Percentiles rank a stretch among this genome's conserved stretches.
phyloP scores from a whole-genome alignment of 2,888 invertebrate species.

The Heliconius charithonia region DNA sequence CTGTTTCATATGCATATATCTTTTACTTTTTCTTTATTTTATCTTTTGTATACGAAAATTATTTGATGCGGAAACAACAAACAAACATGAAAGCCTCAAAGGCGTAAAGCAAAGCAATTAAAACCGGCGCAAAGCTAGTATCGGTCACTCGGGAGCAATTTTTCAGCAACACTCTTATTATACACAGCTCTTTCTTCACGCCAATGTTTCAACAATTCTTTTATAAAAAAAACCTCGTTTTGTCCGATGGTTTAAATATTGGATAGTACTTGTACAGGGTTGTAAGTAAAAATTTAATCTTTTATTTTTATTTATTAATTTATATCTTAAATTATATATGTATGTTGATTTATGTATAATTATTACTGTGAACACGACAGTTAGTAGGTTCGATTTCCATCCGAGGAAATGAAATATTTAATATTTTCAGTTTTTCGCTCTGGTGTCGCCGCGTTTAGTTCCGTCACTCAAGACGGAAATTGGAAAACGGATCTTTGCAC shows the following conservation, averaged over 20 bases:
- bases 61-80: slow-evolving; percentile 18
- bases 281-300: too few relatives aligned
- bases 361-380: too few relatives aligned
- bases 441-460: too few relatives aligned
- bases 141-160: slow-evolving; percentile 56
- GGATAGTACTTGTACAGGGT: too few relatives aligned
- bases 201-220: slow-evolving; percentile 25
- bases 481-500: too few relatives aligned
- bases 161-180: slow-evolving; percentile 62
- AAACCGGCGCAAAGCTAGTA: slow-evolving; percentile 50
- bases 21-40: background rate
- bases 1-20: background rate
- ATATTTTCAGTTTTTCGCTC: too few relatives aligned
- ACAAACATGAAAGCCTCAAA: slow-evolving; percentile 22
- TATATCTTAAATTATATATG: too few relatives aligned
- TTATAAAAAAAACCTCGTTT: background rate
- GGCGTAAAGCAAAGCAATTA: slow-evolving; percentile 55
- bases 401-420: too few relatives aligned
- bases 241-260: background rate
- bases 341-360: too few relatives aligned
- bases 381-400: too few relatives aligned
- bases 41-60: slow-evolving; percentile 2
- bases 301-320: too few relatives aligned
- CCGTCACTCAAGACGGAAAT: too few relatives aligned
- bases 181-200: slow-evolving; percentile 49